Base-by-base conservation (phyloP, 2,797 vertebrate species). In the Phoeniculus purpureus region DNA sequence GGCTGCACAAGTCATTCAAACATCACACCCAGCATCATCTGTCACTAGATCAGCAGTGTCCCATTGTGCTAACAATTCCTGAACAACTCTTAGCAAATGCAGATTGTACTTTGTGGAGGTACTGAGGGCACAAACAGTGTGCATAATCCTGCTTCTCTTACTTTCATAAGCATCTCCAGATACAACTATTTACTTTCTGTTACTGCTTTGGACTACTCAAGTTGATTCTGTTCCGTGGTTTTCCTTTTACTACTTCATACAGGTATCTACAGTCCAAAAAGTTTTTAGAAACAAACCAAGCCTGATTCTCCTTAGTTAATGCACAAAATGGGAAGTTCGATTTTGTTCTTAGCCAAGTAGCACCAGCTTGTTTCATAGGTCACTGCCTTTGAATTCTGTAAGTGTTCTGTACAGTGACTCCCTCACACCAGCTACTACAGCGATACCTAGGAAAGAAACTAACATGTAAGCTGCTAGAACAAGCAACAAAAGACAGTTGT, bases 391-490 rank as follows among this genome's bases (percentile, higher is more conserved):
- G 61, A 87, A 80, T 89, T 75, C 73, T 21, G 1, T 40, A 47
- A 48, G 21, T 19, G 26, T n/a, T 65, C 51, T 85, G 65, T 43
- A 54, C 56, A 27, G 72, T 31, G 21, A 29, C 40, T 82, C 40
- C 62, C 43, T 80, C 85, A 62, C 40, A 47, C 47, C n/a, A 78
- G 31, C 47, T 85, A 56, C 32, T 85, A 55, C 32, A 61, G 45
- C 37, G 67, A 74, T 37, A 72, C 21, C 27, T 47, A 62, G 29
- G 19, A 76, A 77, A 71, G 29, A 71, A 94, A 60, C 67, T 32
- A 61, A 80, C 26, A 72, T 80, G 51, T 37, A 75, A 91, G 61
- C 37, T 94, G 75, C n/a, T 88, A 72, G 65, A 89, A 77, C 55
- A 74, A 72, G 76, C 45, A 68, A 21, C 15, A 65, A 76, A 84